Evolutionary conservation across 2,888 invertebrate species (phyloP), one percentile per base, ranked within the genome.

Genomic region (Hololepta plana): DNA sequence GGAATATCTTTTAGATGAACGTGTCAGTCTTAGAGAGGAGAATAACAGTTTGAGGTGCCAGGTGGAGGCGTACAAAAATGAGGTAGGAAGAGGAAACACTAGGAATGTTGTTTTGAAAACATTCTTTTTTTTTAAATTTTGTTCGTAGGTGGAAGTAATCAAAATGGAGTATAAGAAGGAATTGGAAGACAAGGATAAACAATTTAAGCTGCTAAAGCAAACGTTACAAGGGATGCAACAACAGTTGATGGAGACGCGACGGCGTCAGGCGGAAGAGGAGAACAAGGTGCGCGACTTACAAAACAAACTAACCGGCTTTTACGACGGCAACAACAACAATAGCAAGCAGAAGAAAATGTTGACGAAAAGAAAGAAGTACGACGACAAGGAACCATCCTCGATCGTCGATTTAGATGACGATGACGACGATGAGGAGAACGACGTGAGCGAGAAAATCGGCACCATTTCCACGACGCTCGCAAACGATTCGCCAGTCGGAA

Each of bases 51-150:
- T 93, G 15, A 70, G 79, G 32, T 90, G 88, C 53, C 85, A 88
- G 57, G 53, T 91, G 42, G 90, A 90, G 53, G 91, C 90, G 1
- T 87, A 85, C 47, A 87, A 87, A 52, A 90, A 90, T 53, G 91
- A 93, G 61, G 54, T 53, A 38, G 32, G 23, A 5, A 21, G 17
- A 17, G n/a, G 6, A 7, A 17, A 17, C 10, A 16, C 10, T 27
- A 22, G 6, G 8, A 13, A 25, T 10, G n/a, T 10, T 23, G 6
- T 4, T 23, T 11, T 11, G 12, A 23, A 10, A 23, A 23, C 6
- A 26, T 10, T n/a, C 17, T 28, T 16, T 9, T 29, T 7, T 9
- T 16, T 17, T 17, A 17, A 17, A 17, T 17, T 17, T 17, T 7
- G n/a, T 17, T 31, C 35, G 25, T 28, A 55, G 55, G 79, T 88